Base-by-base conservation (phyloP, 2,113 vertebrate species). In the Melanerpes formicivorus region DNA sequence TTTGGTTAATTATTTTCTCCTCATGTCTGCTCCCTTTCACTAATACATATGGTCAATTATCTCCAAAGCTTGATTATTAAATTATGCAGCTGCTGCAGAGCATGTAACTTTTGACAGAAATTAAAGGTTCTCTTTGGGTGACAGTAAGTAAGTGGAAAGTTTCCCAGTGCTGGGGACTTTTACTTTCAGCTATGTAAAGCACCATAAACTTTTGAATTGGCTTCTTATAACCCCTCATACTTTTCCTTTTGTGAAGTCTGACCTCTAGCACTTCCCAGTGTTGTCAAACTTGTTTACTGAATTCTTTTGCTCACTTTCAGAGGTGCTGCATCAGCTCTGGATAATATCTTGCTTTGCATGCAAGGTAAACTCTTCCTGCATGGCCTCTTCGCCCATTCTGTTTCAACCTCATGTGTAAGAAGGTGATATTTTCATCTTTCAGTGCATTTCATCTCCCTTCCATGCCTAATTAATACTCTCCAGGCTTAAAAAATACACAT, bases 1-100 rank as follows among this genome's bases (percentile, higher is more conserved):
- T 90, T 60, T 3, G 10, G 74, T 92, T 93, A 55, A 89, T 95
- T 92, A 94, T 94, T 92, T 94, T 92, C 74, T 90, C 71, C 60
- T 87, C 79, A 27, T 1, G 26, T 71, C 76, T 78, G 81, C 73
- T 80, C 22, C 54, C 46, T 44, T 83, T 71, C 84, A 80, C 58
- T 67, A n/a, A 74, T 64, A 87, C 0, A 0, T 60, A 64, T 0
- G 0, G 73, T 21, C 70, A 73, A 87, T 90, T 90, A 94, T 87
- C 65, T 87, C 37, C 65, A 65, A 54, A 75, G 73, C 27, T n/a
- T 91, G 48, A 83, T 83, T 52, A 91, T 83, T 90, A 64, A 73
- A 91, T 84, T 84, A 92, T 4, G 46, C 81, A 85, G 56, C 54
- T 87, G 69, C 52, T 62, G 72, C 42, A 80, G 9, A 90, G 44